A percentile compares a stretch with the other conserved stretches of the same genome.
These are phyloP conservation scores for Colletes gigas DNA, from an alignment of 1,140 invertebrate genomes.

Conservation along the genomic window DNA sequence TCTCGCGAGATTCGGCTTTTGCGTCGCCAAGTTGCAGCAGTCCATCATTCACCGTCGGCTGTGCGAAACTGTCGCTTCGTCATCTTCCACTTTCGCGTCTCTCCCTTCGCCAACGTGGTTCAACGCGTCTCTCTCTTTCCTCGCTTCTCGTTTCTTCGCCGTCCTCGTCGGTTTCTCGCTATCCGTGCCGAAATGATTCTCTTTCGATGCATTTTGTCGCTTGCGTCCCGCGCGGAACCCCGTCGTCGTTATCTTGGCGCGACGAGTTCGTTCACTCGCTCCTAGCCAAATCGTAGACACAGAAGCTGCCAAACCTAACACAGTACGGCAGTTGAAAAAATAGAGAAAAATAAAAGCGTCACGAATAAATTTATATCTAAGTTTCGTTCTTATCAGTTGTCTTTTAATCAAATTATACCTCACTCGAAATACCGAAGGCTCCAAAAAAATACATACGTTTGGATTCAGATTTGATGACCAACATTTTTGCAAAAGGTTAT, in stretches of 20 bases:
- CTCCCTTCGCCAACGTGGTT: not conserved
- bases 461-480: no score
- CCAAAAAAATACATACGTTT: no score
- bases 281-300: not conserved
- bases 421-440: no score
- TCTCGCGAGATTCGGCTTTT: slow-evolving; percentile 37
- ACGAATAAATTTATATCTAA: no score
- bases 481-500: no score
- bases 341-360: no score
- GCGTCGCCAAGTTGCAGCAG: slow-evolving; percentile 64
- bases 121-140: slow-evolving; percentile 2
- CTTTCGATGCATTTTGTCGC: not conserved
- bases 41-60: slow-evolving; percentile 76
- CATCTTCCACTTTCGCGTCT: slow-evolving; percentile 43
- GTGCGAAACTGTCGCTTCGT: slow-evolving; percentile 63
- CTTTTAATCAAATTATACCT: no score
- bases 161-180: not conserved
- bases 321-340: not conserved
- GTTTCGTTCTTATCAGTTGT: no score
- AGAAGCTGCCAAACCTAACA: not conserved
- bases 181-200: slow-evolving; percentile 15
- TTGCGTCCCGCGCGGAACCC: not conserved
- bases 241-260: not conserved
- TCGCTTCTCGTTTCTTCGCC: not conserved
- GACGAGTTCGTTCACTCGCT: not conserved